A percentile compares a stretch with the other conserved stretches of the same genome.
Evolutionary conservation across 2,797 vertebrate species (phyloP).

Genomic region (Anomalospiza imberbis): DNA sequence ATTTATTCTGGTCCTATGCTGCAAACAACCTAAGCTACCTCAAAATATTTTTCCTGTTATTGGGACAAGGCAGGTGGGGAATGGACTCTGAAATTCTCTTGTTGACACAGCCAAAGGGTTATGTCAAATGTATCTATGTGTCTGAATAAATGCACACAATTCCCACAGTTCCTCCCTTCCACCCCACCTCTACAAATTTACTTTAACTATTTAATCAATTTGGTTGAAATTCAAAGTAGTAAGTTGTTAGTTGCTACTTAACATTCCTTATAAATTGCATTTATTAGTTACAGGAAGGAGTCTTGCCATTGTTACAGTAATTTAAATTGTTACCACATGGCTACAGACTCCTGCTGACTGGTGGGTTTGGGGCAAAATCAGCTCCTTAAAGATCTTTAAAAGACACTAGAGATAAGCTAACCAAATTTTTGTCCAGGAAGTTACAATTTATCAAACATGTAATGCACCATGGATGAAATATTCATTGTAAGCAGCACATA

Average conservation of each 20-base stretch:
- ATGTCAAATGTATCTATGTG: constrained; percentile 29
- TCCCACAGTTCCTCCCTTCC: constrained; percentile 65
- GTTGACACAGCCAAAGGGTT: constrained; percentile 4
- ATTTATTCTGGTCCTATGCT: not conserved
- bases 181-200: constrained; percentile 67
- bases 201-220: constrained; percentile 81
- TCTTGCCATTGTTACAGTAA: constrained; percentile 72
- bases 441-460: constrained; percentile 71
- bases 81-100: constrained; percentile 38
- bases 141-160: constrained; percentile 29
- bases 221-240: constrained; percentile 80
- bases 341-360: constrained; percentile 62
- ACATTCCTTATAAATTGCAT: constrained; percentile 82
- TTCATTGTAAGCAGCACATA: constrained; percentile 68
- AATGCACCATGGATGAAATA: constrained; percentile 67
- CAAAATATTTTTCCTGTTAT: not conserved
- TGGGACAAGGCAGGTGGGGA: not conserved
- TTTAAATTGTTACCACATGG: constrained; percentile 81
- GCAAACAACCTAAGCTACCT: not conserved
- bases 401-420: constrained; percentile 59
- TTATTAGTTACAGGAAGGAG: constrained; percentile 84
- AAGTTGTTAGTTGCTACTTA: constrained; percentile 83
- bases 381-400: constrained; percentile 63
- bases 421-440: constrained; percentile 68
- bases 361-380: constrained; percentile 70